Conservation (phyloP, 2,797 vertebrate species). For the Lepilemur ruficaudatus region DNA sequence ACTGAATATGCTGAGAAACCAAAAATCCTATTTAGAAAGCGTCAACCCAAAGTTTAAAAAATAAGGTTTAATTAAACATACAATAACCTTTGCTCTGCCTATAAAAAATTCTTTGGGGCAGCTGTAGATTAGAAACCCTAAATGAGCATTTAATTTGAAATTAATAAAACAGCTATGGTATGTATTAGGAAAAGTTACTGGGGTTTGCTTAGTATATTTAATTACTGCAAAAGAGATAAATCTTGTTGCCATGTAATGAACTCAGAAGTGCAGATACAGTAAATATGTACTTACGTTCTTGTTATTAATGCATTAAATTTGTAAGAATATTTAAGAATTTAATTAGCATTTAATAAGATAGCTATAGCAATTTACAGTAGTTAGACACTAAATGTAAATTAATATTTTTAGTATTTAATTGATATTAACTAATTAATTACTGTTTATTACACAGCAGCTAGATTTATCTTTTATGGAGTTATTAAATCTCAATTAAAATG, state of each 20-base stretch:
- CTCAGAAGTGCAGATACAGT: conserved; percentile 88
- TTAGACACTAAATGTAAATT: conserved; percentile 88
- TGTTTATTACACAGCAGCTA: conserved; percentile 86
- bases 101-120: conserved; percentile 82
- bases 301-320: conserved; percentile 90
- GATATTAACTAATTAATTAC: conserved; percentile 90
- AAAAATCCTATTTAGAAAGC: conserved; percentile 42
- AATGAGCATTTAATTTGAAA: conserved; percentile 88
- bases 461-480: conserved; percentile 87
- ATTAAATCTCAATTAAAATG: conserved; percentile 88
- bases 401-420: conserved; percentile 90
- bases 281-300: conserved; percentile 89
- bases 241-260: conserved; percentile 88
- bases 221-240: conserved; percentile 89
- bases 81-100: conserved; percentile 78
- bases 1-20: conserved; percentile 35
- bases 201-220: conserved; percentile 90
- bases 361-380: conserved; percentile 87
- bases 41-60: conserved; percentile 59
- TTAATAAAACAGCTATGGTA: conserved; percentile 88
- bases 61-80: conserved; percentile 74
- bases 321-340: conserved; percentile 90
- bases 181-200: conserved; percentile 89
- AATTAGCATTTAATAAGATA: conserved; percentile 91
- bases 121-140: conserved; percentile 85